phyloP scores from a whole-genome alignment of 1,140 invertebrate species.

The Trachelipus rathkii region DNA sequence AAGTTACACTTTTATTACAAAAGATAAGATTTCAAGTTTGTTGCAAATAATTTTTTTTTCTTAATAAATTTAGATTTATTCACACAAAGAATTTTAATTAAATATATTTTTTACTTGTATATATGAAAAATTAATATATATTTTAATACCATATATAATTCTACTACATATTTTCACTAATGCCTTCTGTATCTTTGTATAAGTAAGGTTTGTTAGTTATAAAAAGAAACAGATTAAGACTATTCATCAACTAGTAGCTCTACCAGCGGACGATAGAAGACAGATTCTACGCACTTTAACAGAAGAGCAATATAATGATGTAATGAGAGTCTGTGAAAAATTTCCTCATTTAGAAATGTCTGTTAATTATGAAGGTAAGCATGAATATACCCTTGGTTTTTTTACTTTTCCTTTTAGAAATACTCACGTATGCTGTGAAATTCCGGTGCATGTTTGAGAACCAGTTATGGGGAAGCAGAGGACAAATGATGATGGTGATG shows the following conservation, averaged over 20 bases:
- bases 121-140: no score
- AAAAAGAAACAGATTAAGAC: constrained; percentile 68
- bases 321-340: constrained; percentile 58
- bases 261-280: constrained; percentile 82
- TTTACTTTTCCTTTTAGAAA: background rate
- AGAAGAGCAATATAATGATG: constrained; percentile 87
- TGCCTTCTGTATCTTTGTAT: background rate
- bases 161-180: background rate
- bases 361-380: constrained; percentile 47
- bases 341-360: constrained; percentile 45
- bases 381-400: background rate
- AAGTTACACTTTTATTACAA: no score
- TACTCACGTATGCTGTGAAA: background rate
- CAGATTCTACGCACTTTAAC: constrained; percentile 73
- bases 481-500: no score
- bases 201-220: constrained; percentile 34
- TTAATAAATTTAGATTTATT: no score
- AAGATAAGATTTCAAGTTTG: no score
- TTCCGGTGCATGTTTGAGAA: no score
- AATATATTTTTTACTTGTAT: no score
- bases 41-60: no score
- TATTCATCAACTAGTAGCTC: constrained; percentile 79
- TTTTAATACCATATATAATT: no score
- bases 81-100: no score
- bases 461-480: no score